Conservation (phyloP, 2,113 vertebrate genomes). For the Poecilia latipinna region DNA sequence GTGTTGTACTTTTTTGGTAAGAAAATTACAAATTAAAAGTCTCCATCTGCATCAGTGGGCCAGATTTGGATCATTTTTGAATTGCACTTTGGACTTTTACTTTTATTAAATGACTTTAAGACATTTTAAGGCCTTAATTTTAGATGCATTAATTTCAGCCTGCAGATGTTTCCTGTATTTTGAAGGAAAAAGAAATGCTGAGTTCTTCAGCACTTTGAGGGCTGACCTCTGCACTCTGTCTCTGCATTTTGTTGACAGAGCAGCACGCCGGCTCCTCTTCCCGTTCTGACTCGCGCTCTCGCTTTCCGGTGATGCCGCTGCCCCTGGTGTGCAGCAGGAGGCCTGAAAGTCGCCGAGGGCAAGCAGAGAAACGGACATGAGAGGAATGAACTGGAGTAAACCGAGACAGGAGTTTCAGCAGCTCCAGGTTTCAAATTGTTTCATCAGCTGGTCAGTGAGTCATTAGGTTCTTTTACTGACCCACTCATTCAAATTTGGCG, state of each 20-base stretch:
- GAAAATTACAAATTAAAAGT: too few species aligned
- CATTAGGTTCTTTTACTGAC: not conserved
- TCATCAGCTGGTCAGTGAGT: not conserved
- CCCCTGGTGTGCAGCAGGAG: constrained; percentile 62
- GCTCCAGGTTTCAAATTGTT: not conserved
- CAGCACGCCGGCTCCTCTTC: constrained; percentile 63
- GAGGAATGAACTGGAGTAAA: not conserved
- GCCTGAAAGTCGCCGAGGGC: constrained; percentile 37
- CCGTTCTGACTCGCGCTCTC: constrained; percentile 75
- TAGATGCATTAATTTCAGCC: too few species aligned
- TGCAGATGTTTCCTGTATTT: too few species aligned
- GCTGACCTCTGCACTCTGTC: constrained; percentile 73
- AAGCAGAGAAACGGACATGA: not conserved
- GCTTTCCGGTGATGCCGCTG: constrained; percentile 68
- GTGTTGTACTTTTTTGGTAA: too few species aligned
- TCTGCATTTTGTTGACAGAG: constrained; percentile 74
- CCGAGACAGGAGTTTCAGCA: not conserved
- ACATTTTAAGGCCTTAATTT: too few species aligned
- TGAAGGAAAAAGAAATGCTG: too few species aligned
- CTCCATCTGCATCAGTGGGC: too few species aligned
- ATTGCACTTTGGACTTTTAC: too few species aligned
- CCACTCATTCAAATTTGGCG: not conserved
- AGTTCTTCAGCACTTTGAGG: too few species aligned
- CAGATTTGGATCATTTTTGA: too few species aligned
- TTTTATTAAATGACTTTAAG: too few species aligned